These are phyloP conservation scores for Eupithecia pulchellata DNA, from an alignment of 2,888 invertebrate genomes.

Conservation along the genomic window DNA sequence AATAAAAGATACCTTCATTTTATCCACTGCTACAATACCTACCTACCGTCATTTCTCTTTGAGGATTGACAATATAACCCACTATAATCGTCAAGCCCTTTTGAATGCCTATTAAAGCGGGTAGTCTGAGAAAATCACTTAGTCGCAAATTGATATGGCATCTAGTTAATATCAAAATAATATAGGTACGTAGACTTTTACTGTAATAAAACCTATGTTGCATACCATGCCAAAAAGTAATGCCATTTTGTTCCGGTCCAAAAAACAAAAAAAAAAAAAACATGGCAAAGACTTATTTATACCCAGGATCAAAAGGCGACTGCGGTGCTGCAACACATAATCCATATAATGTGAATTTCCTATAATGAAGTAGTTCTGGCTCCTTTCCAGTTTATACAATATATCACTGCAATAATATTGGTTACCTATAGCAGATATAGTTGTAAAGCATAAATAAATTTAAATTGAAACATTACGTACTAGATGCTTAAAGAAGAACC, in stretches of 20 bases:
- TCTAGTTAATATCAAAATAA: no score
- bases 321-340: slow-evolving; percentile 1
- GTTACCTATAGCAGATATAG: background rate
- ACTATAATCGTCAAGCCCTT: background rate
- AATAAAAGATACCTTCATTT: background rate
- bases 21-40: background rate
- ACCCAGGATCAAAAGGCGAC: background rate
- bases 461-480: no score
- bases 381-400: slow-evolving; percentile 11
- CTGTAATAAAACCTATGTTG: background rate
- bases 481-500: no score
- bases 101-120: background rate
- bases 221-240: background rate
- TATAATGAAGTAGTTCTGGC: slow-evolving; percentile 8
- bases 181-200: background rate
- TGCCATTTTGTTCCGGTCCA: background rate
- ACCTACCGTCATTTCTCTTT: background rate
- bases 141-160: background rate
- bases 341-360: slow-evolving; percentile 18
- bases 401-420: slow-evolving; percentile 10
- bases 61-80: slow-evolving; percentile 2
- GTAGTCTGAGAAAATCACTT: background rate
- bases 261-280: background rate
- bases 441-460: no score
- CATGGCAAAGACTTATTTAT: background rate